A percentile compares a stretch with the other conserved stretches of the same genome.
Conservation (phyloP, 2,888 invertebrate genomes). For the Phania funesta region DNA sequence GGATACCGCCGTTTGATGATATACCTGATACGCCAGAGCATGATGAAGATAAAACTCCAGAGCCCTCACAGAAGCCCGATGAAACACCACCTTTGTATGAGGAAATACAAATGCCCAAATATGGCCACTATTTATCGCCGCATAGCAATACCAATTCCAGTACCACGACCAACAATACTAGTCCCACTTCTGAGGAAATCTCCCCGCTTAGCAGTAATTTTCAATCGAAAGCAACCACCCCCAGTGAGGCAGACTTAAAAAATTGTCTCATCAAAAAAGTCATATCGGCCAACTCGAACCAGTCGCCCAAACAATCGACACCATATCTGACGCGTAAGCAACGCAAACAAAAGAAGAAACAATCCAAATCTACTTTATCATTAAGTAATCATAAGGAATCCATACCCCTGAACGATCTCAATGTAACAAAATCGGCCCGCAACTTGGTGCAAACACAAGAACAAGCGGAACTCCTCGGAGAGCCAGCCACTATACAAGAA, state of each 20-base stretch:
- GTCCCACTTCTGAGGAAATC: slow-evolving; percentile 82
- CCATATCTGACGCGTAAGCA: slow-evolving; percentile 74
- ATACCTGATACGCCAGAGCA: slow-evolving; percentile 87
- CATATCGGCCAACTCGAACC: slow-evolving; percentile 46
- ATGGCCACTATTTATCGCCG: slow-evolving; percentile 79
- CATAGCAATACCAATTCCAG: slow-evolving; percentile 84
- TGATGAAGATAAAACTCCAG: slow-evolving; percentile 78
- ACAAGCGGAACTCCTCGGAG: neutral
- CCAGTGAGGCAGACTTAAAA: slow-evolving; percentile 70
- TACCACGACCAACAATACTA: slow-evolving; percentile 76
- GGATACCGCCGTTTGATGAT: slow-evolving; percentile 91
- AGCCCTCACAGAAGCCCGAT: slow-evolving; percentile 79
- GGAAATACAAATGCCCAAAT: slow-evolving; percentile 81
- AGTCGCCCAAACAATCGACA: slow-evolving; percentile 70
- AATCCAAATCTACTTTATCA: slow-evolving; percentile 71
- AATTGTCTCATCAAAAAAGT: slow-evolving; percentile 68
- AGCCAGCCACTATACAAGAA: slow-evolving; percentile 40
- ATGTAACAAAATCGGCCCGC: slow-evolving; percentile 64
- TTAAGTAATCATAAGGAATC: slow-evolving; percentile 55
- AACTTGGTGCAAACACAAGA: slow-evolving; percentile 68
- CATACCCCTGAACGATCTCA: slow-evolving; percentile 63
- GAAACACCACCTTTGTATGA: slow-evolving; percentile 74
- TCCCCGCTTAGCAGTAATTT: slow-evolving; percentile 75
- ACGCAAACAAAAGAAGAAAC: slow-evolving; percentile 72
- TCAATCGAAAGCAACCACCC: slow-evolving; percentile 77